Percentiles rank a stretch among this genome's conserved stretches.
Conservation (phyloP, 2,888 invertebrate species). For the Lumbricus terrestris region DNA sequence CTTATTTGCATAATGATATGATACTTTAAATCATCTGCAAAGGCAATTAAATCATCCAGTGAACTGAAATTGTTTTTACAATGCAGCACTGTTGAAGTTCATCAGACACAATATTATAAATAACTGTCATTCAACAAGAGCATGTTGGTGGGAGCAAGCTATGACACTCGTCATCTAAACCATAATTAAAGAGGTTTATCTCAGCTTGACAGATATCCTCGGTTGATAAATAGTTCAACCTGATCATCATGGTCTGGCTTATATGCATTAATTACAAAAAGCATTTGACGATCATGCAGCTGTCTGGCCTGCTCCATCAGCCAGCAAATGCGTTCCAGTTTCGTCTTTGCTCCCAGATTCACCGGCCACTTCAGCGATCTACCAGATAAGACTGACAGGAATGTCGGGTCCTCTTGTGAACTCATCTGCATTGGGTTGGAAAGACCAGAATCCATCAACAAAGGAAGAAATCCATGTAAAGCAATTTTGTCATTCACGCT, state of each 20-base stretch:
- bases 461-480: neutral
- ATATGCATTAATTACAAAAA: neutral
- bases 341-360: neutral
- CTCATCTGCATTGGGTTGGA: neutral
- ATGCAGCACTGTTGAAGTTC: neutral
- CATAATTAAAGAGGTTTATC: neutral
- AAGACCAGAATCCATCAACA: neutral
- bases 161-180: too few relatives aligned
- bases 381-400: neutral
- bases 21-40: too few relatives aligned
- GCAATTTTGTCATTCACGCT: constrained; percentile 4
- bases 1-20: neutral
- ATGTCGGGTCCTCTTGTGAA: neutral
- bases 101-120: neutral
- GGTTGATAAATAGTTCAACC: neutral
- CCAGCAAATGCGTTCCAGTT: neutral
- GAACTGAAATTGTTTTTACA: neutral
- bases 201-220: neutral
- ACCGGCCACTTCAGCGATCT: neutral
- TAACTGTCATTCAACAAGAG: neutral
- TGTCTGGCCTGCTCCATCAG: neutral
- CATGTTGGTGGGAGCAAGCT: too few relatives aligned
- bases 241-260: neutral
- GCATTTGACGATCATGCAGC: neutral
- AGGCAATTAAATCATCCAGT: neutral